A percentile compares a stretch with the other conserved stretches of the same genome.
Conservation (phyloP, 2,888 invertebrate species). For the Ennomos fuscantarius region DNA sequence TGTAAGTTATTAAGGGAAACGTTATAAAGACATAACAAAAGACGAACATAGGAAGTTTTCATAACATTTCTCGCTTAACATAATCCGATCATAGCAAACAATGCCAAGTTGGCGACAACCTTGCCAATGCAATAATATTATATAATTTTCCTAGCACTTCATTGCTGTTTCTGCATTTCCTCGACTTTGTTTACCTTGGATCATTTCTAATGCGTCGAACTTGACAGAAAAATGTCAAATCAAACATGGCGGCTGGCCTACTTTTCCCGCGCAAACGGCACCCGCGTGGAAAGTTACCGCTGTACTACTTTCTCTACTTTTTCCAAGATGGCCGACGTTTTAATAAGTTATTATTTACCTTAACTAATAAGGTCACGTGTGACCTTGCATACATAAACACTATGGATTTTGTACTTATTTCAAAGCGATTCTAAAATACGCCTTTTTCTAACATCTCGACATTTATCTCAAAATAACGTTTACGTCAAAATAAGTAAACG, state of each 20-base stretch:
- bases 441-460: constrained; percentile 22
- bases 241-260: constrained; percentile 79
- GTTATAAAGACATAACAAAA: constrained; percentile 62
- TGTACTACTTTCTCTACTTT: constrained; percentile 85
- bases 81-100: constrained; percentile 63
- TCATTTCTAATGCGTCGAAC: constrained; percentile 43
- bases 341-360: constrained; percentile 56
- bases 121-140: constrained; percentile 32
- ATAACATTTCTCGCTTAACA: constrained; percentile 67
- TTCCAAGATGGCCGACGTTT: constrained; percentile 79
- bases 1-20: constrained; percentile 30
- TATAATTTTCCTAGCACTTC: constrained; percentile 30
- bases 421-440: constrained; percentile 24
- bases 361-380: constrained; percentile 75
- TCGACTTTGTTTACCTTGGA: constrained; percentile 12
- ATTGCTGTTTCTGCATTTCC: constrained; percentile 34
- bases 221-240: constrained; percentile 68
- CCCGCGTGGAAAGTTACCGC: constrained; percentile 83
- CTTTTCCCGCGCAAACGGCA: constrained; percentile 79
- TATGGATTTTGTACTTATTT: constrained; percentile 30
- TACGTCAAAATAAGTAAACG: constrained; percentile 39
- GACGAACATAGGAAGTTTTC: constrained; percentile 59
- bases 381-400: constrained; percentile 39
- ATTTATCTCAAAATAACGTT: constrained; percentile 16
- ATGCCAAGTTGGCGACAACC: constrained; percentile 66